Percentiles rank a stretch among this genome's conserved stretches.
Conservation (phyloP, 2,888 invertebrate genomes). For the Dinocampus coccinellae region DNA sequence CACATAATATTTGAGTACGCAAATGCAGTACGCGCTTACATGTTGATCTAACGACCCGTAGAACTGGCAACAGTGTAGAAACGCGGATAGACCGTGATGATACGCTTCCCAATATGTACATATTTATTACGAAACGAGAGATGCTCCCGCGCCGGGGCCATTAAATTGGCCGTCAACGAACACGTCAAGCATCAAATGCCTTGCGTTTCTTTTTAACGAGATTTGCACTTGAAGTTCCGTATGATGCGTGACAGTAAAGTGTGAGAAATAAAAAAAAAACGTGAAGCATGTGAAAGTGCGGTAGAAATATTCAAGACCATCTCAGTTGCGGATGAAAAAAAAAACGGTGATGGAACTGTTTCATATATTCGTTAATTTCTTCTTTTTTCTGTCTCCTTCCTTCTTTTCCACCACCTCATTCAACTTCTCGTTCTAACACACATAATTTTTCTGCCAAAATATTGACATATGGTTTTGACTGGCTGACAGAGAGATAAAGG, state of each 20-base stretch:
- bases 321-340: no score
- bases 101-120: neutral
- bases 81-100: neutral
- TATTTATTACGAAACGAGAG: constrained; percentile 20
- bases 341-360: no score
- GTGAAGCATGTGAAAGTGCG: no score
- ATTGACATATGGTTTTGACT: no score
- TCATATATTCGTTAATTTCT: no score
- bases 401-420: no score
- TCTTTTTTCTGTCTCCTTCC: no score
- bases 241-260: neutral
- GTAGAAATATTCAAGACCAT: no score
- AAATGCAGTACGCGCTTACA: constrained; percentile 21
- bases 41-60: constrained; percentile 14
- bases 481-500: neutral
- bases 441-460: no score
- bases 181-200: constrained; percentile 2
- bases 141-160: neutral
- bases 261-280: no score
- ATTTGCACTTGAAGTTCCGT: neutral
- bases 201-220: constrained; percentile 5
- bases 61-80: constrained; percentile 35
- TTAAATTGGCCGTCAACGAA: neutral
- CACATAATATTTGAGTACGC: no score
- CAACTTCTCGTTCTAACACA: no score